These are phyloP conservation scores for Sarotherodon lohbergeri DNA, from an alignment of 2,113 vertebrate species.

Conservation along the genomic window DNA sequence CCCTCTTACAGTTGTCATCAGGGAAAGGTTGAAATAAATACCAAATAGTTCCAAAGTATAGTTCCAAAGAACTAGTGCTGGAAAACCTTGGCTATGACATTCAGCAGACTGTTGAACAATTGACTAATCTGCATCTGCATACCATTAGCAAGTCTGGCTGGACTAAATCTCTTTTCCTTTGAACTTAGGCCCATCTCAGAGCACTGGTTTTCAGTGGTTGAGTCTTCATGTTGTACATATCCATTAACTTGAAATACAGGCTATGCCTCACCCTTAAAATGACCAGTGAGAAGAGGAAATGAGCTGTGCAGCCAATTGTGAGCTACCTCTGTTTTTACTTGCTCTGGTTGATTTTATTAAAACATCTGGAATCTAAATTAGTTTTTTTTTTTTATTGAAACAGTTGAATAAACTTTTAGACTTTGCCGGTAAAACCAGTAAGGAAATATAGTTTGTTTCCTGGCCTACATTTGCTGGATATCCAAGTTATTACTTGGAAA, in stretches of 20 bases:
- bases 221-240: neutral
- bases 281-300: neutral
- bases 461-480: neutral
- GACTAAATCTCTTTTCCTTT: neutral
- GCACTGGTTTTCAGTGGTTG: neutral
- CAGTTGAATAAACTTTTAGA: neutral
- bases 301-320: neutral
- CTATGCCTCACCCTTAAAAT: neutral
- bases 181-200: neutral
- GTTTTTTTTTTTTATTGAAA: neutral
- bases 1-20: neutral
- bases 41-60: neutral
- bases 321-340: neutral
- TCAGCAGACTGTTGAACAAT: neutral
- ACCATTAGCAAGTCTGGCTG: neutral
- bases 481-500: neutral
- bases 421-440: neutral
- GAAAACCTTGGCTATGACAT: neutral
- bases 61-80: neutral
- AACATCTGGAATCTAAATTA: constrained; percentile 18
- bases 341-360: neutral
- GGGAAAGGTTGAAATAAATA: neutral
- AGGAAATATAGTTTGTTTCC: neutral
- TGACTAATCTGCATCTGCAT: neutral
- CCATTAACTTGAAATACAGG: neutral